Evolutionary conservation across 2,888 invertebrate species (phyloP), one percentile per base, ranked within the genome.

Genomic region (Athetis lepigone): DNA sequence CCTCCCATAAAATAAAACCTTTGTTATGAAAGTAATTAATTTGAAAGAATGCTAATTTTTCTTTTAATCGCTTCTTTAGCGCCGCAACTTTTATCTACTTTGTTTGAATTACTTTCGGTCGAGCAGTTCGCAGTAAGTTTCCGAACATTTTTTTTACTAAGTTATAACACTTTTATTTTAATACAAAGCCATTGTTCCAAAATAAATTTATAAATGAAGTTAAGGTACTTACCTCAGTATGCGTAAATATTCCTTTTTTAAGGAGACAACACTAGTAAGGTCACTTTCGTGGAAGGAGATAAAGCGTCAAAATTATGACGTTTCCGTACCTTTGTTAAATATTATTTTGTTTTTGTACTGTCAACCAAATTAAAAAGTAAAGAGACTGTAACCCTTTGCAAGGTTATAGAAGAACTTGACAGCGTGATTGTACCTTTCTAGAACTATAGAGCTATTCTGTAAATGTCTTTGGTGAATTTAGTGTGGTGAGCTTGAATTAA

Each of bases 41-140:
- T 93, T 90, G 88, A 88, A 92, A 93, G 93, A 93, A 92, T 93
- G 93, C 90, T 86, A 94, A 94, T 94, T 94, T 94, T 92, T 92
- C 92, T 91, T 93, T 92, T 92, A 93, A 92, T 94, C 92, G 92
- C 92, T 93, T 91, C 91, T 90, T 92, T 90, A 89, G 90, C 89
- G 88, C 88, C 88, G 87, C 91, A 92, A 94, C 92, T 94, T 93
- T 93, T 93, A 93, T 92, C 93, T 92, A 92, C 93, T 93, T 93
- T 92, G 92, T 93, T 93, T 90, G 92, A 92, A 94, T 93, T 93
- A 92, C 90, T 92, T 93, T 92, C 89, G 86, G 87, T 80, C 85
- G 88, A 87, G 85, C 90, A 88, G 89, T 90, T 89, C 86, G 83
- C 80, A 84, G 88, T 84, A 86, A 89, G 87, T 89, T 91, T 86